These are phyloP conservation scores for Neosilurus hyrtlii DNA, from an alignment of 2,797 vertebrate species.

Conservation along the genomic window DNA sequence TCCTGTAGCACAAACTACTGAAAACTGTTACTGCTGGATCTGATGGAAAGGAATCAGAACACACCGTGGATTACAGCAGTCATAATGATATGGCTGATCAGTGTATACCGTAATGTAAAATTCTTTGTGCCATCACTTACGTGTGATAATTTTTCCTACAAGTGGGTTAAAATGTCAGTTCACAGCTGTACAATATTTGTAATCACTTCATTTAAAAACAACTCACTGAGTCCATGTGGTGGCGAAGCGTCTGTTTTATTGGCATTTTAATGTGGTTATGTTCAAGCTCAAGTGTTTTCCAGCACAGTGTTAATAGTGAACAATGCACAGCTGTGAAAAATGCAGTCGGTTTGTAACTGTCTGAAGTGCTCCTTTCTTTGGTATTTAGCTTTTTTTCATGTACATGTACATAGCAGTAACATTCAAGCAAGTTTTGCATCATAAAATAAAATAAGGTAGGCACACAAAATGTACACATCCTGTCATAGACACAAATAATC, in stretches of 20 bases:
- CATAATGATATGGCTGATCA: neutral
- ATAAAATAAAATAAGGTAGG: neutral
- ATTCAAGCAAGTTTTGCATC: constrained; percentile 1
- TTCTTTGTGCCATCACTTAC: neutral
- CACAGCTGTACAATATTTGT: neutral
- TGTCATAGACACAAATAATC: neutral
- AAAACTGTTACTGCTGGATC: no score
- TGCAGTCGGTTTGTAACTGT: neutral
- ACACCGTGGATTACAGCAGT: no score
- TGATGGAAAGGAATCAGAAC: no score
- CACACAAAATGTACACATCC: neutral
- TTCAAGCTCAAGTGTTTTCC: neutral
- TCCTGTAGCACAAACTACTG: no score
- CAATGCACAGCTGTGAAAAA: constrained; percentile 26
- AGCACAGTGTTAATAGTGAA: constrained; percentile 23
- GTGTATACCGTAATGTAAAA: neutral
- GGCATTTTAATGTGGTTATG: constrained; percentile 11
- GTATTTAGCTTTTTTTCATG: constrained; percentile 20
- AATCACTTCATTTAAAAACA: neutral
- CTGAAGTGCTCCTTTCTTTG: constrained; percentile 41
- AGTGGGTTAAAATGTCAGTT: neutral
- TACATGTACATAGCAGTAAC: constrained; percentile 15
- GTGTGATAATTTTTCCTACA: neutral
- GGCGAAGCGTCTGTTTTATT: constrained; percentile 7
- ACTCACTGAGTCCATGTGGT: neutral